phyloP scores from a whole-genome alignment of 2,888 invertebrate genomes.

The Argyresthia albistria region DNA sequence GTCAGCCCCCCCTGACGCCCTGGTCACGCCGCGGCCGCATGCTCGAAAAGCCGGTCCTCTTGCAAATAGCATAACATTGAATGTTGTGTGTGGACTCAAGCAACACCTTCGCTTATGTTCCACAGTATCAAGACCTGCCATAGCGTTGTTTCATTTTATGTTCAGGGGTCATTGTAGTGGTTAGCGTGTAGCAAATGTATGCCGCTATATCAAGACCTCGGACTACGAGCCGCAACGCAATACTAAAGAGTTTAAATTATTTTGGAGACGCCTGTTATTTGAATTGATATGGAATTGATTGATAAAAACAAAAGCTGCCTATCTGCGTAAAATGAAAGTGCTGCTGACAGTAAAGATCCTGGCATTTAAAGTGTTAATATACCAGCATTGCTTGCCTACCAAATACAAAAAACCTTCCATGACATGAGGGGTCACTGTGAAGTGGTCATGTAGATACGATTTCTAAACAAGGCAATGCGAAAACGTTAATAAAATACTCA shows the following conservation, averaged over 20 bases:
- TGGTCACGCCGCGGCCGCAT: conserved; percentile 28
- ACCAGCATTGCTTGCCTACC: too few relatives aligned
- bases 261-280: too few relatives aligned
- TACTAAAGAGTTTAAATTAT: too few relatives aligned
- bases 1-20: conserved; percentile 17
- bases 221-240: too few relatives aligned
- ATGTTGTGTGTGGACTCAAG: background rate
- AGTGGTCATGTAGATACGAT: background rate
- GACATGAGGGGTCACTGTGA: background rate
- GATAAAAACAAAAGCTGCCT: too few relatives aligned
- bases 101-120: background rate
- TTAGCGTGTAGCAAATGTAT: too few relatives aligned
- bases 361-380: too few relatives aligned
- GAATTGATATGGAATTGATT: too few relatives aligned
- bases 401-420: background rate
- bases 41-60: conserved; percentile 31
- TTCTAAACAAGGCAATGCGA: background rate
- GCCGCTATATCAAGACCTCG: too few relatives aligned
- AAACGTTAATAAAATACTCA: background rate
- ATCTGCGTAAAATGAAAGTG: too few relatives aligned
- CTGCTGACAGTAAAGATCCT: too few relatives aligned
- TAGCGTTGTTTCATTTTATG: background rate
- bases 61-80: conserved; percentile 4
- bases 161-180: background rate
- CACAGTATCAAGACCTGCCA: background rate